phyloP scores from a whole-genome alignment of 2,797 vertebrate genomes.

The Synaphobranchus kaupii region DNA sequence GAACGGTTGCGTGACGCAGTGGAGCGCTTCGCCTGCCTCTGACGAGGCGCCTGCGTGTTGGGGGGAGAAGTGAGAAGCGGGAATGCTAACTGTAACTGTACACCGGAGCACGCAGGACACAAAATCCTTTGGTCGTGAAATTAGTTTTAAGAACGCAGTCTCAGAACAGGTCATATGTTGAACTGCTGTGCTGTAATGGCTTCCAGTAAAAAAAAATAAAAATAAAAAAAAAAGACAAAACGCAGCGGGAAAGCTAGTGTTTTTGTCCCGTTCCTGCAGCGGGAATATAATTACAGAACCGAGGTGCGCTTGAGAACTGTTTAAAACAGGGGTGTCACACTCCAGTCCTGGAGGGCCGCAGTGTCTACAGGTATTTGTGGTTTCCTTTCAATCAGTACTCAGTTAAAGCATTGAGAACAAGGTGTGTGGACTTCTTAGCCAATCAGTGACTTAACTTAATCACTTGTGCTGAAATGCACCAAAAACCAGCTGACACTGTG shows the following conservation, averaged over 20 bases:
- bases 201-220: background rate
- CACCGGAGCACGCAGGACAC: background rate
- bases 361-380: too few relatives aligned
- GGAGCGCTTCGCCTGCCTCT: background rate
- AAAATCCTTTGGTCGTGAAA: conserved; percentile 6
- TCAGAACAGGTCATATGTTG: background rate
- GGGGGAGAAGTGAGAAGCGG: background rate
- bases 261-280: background rate
- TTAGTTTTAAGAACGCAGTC: background rate
- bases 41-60: background rate
- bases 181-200: background rate
- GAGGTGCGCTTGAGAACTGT: background rate
- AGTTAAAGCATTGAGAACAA: too few relatives aligned
- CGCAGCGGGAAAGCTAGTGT: background rate
- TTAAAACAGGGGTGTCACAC: too few relatives aligned
- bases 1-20: background rate
- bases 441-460: too few relatives aligned
- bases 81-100: background rate
- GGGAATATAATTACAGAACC: background rate
- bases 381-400: too few relatives aligned
- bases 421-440: too few relatives aligned
- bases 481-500: too few relatives aligned
- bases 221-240: background rate
- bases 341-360: too few relatives aligned
- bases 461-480: too few relatives aligned